Percentiles rank a stretch among this genome's conserved stretches.
phyloP scores from a whole-genome alignment of 2,888 invertebrate genomes.

The Drosophila histrio region DNA sequence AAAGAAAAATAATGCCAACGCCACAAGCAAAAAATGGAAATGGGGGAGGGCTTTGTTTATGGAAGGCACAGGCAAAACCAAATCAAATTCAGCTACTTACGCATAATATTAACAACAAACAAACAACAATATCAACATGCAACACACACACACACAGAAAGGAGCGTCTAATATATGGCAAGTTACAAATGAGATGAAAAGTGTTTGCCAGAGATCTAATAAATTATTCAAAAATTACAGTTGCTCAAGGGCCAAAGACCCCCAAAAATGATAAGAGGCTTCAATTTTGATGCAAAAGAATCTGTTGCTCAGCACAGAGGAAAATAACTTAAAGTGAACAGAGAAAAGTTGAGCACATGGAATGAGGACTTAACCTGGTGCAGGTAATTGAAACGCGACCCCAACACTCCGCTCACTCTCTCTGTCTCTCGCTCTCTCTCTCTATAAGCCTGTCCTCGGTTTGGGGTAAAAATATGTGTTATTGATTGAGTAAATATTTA shows the following conservation, averaged over 20 bases:
- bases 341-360: conserved; percentile 5
- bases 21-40: conserved; percentile 7
- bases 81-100: conserved; percentile 43
- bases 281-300: conserved; percentile 23
- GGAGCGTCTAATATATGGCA: background rate
- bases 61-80: conserved; percentile 15
- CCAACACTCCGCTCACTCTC: background rate
- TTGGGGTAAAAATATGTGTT: conserved; percentile 47
- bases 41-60: background rate
- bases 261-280: conserved; percentile 24
- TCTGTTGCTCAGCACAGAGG: background rate
- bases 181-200: conserved; percentile 38
- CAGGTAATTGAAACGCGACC: conserved; percentile 42
- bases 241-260: conserved; percentile 17
- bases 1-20: conserved; percentile 4
- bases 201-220: conserved; percentile 39
- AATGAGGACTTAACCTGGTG: background rate
- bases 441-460: background rate
- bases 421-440: background rate
- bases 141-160: background rate
- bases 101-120: conserved; percentile 41
- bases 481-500: conserved; percentile 71
- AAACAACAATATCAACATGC: conserved; percentile 11
- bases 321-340: conserved; percentile 31
- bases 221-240: conserved; percentile 60